These are phyloP conservation scores for Drosophila nigromelanica DNA, from an alignment of 1,140 invertebrate genomes.

Conservation along the genomic window DNA sequence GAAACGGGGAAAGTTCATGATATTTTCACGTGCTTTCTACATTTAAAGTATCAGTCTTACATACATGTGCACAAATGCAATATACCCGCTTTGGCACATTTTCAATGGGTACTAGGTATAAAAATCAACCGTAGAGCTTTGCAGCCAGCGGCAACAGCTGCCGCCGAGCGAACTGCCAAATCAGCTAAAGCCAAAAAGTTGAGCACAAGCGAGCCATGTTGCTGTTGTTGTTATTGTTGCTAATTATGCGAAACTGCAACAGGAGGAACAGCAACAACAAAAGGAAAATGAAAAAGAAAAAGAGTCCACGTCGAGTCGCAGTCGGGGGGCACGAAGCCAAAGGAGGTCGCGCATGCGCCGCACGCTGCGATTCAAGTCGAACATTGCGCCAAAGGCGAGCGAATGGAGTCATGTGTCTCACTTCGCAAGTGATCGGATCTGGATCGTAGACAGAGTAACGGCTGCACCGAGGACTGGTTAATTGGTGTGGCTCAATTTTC, in stretches of 20 bases:
- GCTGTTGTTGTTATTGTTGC: slow-evolving; percentile 53
- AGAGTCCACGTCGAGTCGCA: background rate
- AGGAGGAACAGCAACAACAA: slow-evolving; percentile 32
- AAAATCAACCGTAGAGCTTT: slow-evolving; percentile 18
- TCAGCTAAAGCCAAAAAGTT: slow-evolving; percentile 57
- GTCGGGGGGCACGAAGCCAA: slow-evolving; percentile 25
- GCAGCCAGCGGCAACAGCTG: slow-evolving; percentile 62
- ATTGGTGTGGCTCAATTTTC: slow-evolving; percentile 68
- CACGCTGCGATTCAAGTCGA: slow-evolving; percentile 5
- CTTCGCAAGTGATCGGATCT: slow-evolving; percentile 48
- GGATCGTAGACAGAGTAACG: slow-evolving; percentile 28
- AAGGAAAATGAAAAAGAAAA: background rate
- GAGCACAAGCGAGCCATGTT: background rate
- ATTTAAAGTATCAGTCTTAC: too few relatives aligned
- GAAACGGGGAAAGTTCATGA: too few relatives aligned
- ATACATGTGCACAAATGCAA: too few relatives aligned
- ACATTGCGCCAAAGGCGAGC: background rate
- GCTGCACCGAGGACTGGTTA: slow-evolving; percentile 32
- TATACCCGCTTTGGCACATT: background rate
- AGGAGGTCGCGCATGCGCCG: slow-evolving; percentile 66
- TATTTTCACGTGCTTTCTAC: too few relatives aligned
- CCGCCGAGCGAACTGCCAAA: slow-evolving; percentile 44
- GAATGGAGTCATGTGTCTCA: slow-evolving; percentile 26
- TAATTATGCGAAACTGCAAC: slow-evolving; percentile 66
- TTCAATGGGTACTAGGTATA: background rate